Evolutionary conservation across 1,140 invertebrate species (phyloP), one percentile per base, ranked within the genome.

Genomic region (Drepana arcuata): DNA sequence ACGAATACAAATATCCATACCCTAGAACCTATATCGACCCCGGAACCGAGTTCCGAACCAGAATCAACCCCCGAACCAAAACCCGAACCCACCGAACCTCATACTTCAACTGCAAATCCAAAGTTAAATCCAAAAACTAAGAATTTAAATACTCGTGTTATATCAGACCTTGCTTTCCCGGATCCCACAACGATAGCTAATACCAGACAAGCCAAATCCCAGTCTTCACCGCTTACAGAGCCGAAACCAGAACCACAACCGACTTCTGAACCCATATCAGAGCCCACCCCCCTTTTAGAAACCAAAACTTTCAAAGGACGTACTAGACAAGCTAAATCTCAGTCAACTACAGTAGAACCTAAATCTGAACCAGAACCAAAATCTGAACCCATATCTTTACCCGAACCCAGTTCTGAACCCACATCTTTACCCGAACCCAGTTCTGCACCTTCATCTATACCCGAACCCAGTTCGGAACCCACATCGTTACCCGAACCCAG

Each of bases 361-460:
- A 73, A 72, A 34, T 68, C 70, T 1, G 72, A 52, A 23, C 64
- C 80, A 1, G 69, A 85, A 41, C 72, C 84, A 1, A 71, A 82
- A 40, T 57, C 84, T 37, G 53, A 84, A 52, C 70, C 70, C 2
- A 63, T 74, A 34, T 57, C 69, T 0, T 58, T 83, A 41, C 73
- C 84, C 0, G 65, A 70, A 21, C 35, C 44, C 1, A 14, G 10
- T 9, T 18, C 48, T 2, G 43, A 52, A 40, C 40, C 48, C n/a
- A 47, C 11, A 28, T 29, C 48, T 34, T 50, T 58, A 50, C 51
- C 38, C 0, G 68, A 75, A 37, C 2, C 78, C 30, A 62, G 84
- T 71, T n/a, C n/a, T n/a, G n/a, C n/a, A n/a, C n/a, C n/a, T n/a
- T n/a, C n/a, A n/a, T n/a, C n/a, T n/a, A n/a, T n/a, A n/a, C 53